These are phyloP conservation scores for Cheilosia urbana DNA, from an alignment of 2,888 invertebrate species.

Conservation along the genomic window DNA sequence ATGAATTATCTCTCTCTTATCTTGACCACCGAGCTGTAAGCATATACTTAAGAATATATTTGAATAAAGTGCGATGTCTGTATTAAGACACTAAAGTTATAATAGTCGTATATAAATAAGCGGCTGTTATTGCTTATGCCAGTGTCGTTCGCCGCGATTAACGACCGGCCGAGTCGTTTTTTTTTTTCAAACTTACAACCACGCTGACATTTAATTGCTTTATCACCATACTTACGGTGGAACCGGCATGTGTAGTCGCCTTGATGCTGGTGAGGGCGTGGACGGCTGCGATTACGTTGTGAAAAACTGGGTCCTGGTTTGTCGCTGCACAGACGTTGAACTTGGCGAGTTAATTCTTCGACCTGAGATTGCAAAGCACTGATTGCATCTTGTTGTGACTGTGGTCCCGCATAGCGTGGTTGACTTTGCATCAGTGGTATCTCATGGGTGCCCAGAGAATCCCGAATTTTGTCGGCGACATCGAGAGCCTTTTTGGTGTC, in stretches of 20 bases:
- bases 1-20: too few species aligned
- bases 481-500: not conserved
- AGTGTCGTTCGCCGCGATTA: slow-evolving; percentile 1
- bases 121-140: not conserved
- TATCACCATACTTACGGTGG: not conserved
- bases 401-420: not conserved
- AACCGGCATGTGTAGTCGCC: not conserved
- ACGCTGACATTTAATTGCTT: slow-evolving; percentile 1
- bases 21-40: too few species aligned
- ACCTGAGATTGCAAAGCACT: not conserved
- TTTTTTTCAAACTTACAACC: not conserved
- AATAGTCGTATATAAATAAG: not conserved
- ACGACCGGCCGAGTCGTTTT: slow-evolving; percentile 3
- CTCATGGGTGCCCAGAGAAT: slow-evolving; percentile 4
- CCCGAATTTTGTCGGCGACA: not conserved
- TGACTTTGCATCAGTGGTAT: not conserved
- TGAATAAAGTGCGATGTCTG: too few species aligned
- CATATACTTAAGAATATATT: too few species aligned
- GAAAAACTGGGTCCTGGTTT: not conserved
- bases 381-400: not conserved
- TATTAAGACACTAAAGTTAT: too few species aligned
- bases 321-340: not conserved
- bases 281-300: not conserved
- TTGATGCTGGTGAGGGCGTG: not conserved
- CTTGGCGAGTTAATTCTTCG: not conserved